Base-by-base conservation (phyloP, 2,113 vertebrate genomes). In the Nothobranchius kuhntae region DNA sequence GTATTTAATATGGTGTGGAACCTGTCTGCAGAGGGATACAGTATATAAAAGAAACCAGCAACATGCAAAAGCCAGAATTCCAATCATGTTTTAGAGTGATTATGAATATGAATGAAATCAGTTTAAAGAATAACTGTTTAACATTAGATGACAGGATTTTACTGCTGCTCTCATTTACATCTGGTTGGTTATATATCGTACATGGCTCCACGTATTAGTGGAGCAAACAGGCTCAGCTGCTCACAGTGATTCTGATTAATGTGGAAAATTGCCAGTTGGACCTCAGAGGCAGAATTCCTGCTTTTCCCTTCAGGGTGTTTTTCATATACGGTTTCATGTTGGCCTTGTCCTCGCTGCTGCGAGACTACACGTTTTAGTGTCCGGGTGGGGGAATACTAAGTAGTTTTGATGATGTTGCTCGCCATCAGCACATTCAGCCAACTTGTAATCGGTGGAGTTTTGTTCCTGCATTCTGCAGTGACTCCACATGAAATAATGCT, bases 311-410 rank as follows among this genome's bases (percentile, higher is more conserved):
- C 24, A 13, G 30, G 12, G 21, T 65, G 61, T 55, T 63, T 30
- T 40, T 45, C 62, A 35, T 40, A 12, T 14, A 30, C n/a, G 26
- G 51, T 65, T 65, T 76, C 45, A 11, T 40, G 46, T 57, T 55
- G 65, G 78, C 47, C 51, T 46, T 26, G 52, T 44, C 40, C 36
- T 54, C 42, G 1, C 9, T 42, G 61, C 40, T 35, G 47, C 21
- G 45, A 42, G 7, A 38, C 8, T 51, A 58, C 70, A 61, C 0
- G 46, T 51, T 65, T 77, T 38, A 46, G 35, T 17, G 1, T 21
- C 15, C 58, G 48, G 26, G 52, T 10, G 13, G 53, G 38, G n/a
- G 65, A 83, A 78, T 65, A 58, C 50, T 15, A 69, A 78, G 44
- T 10, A 35, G n/a, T 26, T 68, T 12, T 17, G 30, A 44, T 62